Base-by-base conservation (phyloP, 2,113 vertebrate genomes). In the Lamprologus callipterus region DNA sequence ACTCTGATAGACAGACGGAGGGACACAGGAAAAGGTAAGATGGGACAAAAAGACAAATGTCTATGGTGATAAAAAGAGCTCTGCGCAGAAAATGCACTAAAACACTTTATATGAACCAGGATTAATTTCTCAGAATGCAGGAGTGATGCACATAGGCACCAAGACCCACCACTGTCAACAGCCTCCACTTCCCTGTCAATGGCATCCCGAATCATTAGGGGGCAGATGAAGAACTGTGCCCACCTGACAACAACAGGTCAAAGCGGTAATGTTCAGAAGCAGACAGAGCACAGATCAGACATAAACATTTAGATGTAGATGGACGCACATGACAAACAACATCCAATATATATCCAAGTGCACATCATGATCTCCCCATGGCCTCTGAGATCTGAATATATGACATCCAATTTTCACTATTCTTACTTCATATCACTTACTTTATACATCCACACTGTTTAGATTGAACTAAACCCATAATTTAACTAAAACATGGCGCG, bases 211-310 rank as follows among this genome's bases (percentile, higher is more conserved):
- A 98, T 98, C 98, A 99, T 98, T 68, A 99, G 95, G 1, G 99
- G 99, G 78, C 98, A 97, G 91, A 99, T 98, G 83, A 99, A 99
- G 95, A 99, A 99, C 37, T 99, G 99, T 13, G 98, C 99, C 99
- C 99, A 99, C 90, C 99, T 99, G 85, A 73, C 37, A 81, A 54
- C 1, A 65, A 88, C 4, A n/a, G 14, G 35, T 81, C 81, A 81
- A 40, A 87, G 16, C 3, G 40, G 40, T 60, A 28, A 65, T 49
- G 80, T 90, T 90, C 51, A 70, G 63, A 58, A 57, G 23, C 42
- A 31, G n/a, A 82, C 26, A 55, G 35, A 60, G 73, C 70, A 83
- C 55, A 2, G 65, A 81, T 65, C 23, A 78, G 17, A 51, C 45
- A 51, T 28, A 83, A 35, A 84, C 85, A 88, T 88, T 89, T 28